Evolutionary conservation across 2,113 vertebrate species (phyloP), one percentile per base, ranked within the genome.

Genomic region (Corythaixoides concolor): DNA sequence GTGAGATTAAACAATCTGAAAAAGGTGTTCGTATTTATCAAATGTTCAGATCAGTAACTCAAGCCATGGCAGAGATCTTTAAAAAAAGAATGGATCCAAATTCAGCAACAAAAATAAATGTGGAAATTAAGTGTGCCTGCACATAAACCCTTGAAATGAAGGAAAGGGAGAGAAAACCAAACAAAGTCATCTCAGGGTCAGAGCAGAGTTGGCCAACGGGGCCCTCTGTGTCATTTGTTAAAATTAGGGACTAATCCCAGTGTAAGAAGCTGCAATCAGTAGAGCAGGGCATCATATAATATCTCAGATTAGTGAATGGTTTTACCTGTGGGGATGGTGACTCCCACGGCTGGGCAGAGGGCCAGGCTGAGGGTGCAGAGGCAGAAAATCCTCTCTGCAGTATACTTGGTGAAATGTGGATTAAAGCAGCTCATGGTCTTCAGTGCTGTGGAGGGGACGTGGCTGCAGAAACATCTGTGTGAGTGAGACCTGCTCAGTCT

Each of bases 391-490:
- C 47, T 55, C 83, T 30, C 28, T 39, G 56, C 80, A 37, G 35
- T 39, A 15, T 41, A 39, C 15, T 33, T 22, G 49, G n/a, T 60
- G 41, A 39, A 27, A 0, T 0, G 23, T 63, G 81, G 13, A 11
- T 28, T 50, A 20, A 43, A 56, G 82, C 30, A 30, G 53, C 53
- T 55, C 2, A 3, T 28, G 28, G n/a, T 16, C 8, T n/a, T 37
- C 2, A 3, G 37, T 0, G 9, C 76, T n/a, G 64, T 0, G 0
- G 20, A 28, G n/a, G 55, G 58, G 8, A 37, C 0, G 0, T 33
- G 77, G 63, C 72, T 81, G 58, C 86, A 79, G 70, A 30, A 93
- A 45, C 22, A n/a, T 28, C 58, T 43, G 5, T 16, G 22, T 23
- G 77, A 53, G 60, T 0, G 3, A 78, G 79, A 43, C 8, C 39